Evolutionary conservation across 2,113 vertebrate species (phyloP), one percentile per base, ranked within the genome.

Genomic region (Siphamia tubifer): DNA sequence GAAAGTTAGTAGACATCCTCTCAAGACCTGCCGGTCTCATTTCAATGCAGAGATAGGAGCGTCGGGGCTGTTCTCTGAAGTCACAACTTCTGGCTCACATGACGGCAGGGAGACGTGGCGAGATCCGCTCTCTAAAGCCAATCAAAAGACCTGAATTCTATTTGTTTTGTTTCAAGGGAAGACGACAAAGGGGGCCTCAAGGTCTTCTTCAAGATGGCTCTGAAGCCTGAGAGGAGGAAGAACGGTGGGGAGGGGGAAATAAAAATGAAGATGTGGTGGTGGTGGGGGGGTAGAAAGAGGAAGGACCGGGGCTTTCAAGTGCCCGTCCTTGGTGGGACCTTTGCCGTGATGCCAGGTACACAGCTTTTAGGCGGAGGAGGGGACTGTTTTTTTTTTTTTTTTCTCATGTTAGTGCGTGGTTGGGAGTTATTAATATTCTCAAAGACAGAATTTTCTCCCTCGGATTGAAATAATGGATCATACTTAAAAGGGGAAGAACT

Each of bases 81-180:
- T 90, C 81, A n/a, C 81, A 81, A 85, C 86, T 88, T 89, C 85
- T 84, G 82, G 80, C 86, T 87, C 78, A 80, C 73, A 81, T 71
- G 85, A 72, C 67, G 80, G 79, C 68, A 73, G 81, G 72, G 77
- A 78, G 80, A 82, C 71, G 79, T 72, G 84, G 80, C 52, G 72
- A 77, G 82, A 85, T 79, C 64, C 64, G 69, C 74, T 71, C 76
- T 57, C 87, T 68, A 68, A 71, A 82, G 77, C 87, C 92, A 91
- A 92, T 94, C 91, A 94, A 92, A 92, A 92, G 89, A 85, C 83
- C 85, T 83, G 72, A 90, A 70, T 94, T 95, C 92, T 95, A 73
- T 97, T 94, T 96, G 86, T 93, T 94, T 93, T 93, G 58, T 93
- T 96, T 96, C 85, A 94, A 98, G 96, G 96, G 95, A 97, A 79